Evolutionary conservation across 2,797 vertebrate genomes (phyloP), one percentile per base, ranked within the genome.

Genomic region (Remorina albescens): DNA sequence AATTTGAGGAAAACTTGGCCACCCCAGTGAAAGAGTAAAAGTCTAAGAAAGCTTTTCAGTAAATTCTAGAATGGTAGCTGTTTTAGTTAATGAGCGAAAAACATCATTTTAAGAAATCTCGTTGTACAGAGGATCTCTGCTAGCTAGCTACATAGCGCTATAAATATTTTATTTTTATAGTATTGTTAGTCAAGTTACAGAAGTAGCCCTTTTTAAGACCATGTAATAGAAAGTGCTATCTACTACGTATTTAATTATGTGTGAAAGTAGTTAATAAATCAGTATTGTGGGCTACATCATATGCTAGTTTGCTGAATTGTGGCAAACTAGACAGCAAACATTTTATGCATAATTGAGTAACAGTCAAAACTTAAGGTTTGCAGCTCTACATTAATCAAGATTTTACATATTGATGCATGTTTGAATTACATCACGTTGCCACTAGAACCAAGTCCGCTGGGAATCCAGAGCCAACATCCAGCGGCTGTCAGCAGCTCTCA

Each of bases 401-500:
- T 36, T 50, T 56, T 47, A 44, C 2, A 63, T 41, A 23, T 26
- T 5, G 32, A 30, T 8, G 2, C 58, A 53, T 16, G 63, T 66
- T 66, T 55, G 42, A 50, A 65, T 18, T 13, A 21, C 34, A 37
- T 21, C 36, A 25, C 37, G 18, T 68, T 63, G 16, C 21, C 51
- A 26, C 8, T 23, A 5, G 26, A 2, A 28, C 2, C 11, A 6
- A 36, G 46, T 19, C 69, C 50, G 42, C 41, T 12, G 23, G 21
- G 41, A 71, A 64, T 54, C 25, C n/a, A 47, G 54, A 44, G 62
- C 8, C 26, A 68, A 30, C 41, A 44, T 9, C 71, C 32, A 50
- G 21, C 39, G 68, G 34, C 36, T 56, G 9, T 37, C 6, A 49
- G 30, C 3, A 36, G 36, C 36, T 67, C 3, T 66, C 19, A 6